Evolutionary conservation across 2,113 vertebrate species (phyloP), one percentile per base, ranked within the genome.

Genomic region (Coturnix japonica): DNA sequence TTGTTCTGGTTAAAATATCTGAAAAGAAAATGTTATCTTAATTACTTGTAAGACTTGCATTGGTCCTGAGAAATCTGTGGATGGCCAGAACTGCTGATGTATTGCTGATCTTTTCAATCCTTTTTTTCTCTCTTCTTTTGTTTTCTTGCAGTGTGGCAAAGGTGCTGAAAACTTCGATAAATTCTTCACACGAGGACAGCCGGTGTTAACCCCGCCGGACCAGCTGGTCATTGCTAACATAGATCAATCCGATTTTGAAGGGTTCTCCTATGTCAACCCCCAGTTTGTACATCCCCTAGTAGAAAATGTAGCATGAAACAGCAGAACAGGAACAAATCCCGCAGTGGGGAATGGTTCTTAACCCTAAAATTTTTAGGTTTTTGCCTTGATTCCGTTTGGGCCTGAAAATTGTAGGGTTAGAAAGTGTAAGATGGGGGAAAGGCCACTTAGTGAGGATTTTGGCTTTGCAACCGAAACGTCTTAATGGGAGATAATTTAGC

Each of bases 121-220:
- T 46, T 53, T 6, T 26, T 30, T 5, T 26, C 28, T 77, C 79
- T 41, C 88, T 74, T 43, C 12, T 41, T 53, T 83, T 91, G 89
- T 70, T 61, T 81, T 71, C 74, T 93, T 86, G 43, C 98, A 99
- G 99, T 98, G 99, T 13, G 99, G 99, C 96, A 99, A 99, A 97
- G 99, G 98, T 46, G 99, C 99, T 0, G 99, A 99, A 91, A 99
- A 99, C 97, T 99, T 99, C 1, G 99, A 99, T 96, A 99, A 99
- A 93, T 99, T 99, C 97, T 99, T 99, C 95, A 99, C 99, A 0
- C 98, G 99, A 75, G 99, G 99, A 30, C 99, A 99, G 89, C 99
- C 99, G 0, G 98, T 99, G 94, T 85, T 99, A 93, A 99, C 99
- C 1, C 99, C 99, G 3, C 99, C 99, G 0, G 99, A 99, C 95